phyloP scores from a whole-genome alignment of 1,140 invertebrate species.

The Pemphigus obesinymphae region DNA sequence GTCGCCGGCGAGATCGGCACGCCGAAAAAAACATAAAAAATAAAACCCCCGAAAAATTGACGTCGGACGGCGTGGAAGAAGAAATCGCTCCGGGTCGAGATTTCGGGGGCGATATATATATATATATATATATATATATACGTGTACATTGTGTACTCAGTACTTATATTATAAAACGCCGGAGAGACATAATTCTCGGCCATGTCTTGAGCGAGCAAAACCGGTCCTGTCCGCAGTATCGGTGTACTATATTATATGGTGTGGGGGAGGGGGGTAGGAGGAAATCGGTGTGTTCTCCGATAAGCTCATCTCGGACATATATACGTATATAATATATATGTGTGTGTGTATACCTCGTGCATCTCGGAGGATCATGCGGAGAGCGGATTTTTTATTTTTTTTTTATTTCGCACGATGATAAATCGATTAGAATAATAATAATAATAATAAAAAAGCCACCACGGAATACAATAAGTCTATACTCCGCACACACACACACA shows the following conservation, averaged over 20 bases:
- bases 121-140: no score
- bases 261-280: background rate
- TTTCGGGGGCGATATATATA: background rate
- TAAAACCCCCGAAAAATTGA: background rate
- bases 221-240: no score
- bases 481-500: background rate
- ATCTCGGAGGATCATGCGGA: no score
- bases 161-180: no score
- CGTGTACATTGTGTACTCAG: no score
- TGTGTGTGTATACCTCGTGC: no score
- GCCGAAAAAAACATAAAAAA: background rate
- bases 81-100: background rate
- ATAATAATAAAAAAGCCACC: background rate
- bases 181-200: background rate
- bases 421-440: constrained; percentile 26
- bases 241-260: no score
- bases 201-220: no score
- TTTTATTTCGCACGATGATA: background rate
- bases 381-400: no score
- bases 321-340: no score
- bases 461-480: background rate
- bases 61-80: background rate
- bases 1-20: background rate
- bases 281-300: no score
- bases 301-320: no score